A percentile compares a stretch with the other conserved stretches of the same genome.
Evolutionary conservation across 2,888 invertebrate species (phyloP).

Genomic region (Agelastica alni): DNA sequence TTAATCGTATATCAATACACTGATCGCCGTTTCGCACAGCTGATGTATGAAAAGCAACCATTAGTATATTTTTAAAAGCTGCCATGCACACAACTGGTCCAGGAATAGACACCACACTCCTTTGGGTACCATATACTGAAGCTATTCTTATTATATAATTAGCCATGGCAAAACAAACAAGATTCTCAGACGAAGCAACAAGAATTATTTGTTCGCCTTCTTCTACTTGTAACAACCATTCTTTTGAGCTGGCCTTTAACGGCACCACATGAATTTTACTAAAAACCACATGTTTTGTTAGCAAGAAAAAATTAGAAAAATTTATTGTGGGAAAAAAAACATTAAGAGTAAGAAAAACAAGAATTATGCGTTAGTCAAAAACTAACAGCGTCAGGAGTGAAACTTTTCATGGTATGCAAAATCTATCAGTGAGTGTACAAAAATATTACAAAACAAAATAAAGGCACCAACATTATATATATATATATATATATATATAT

Average conservation of each 20-base stretch:
- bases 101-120: slow-evolving; percentile 73
- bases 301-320: background rate
- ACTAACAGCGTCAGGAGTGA: no score
- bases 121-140: slow-evolving; percentile 85
- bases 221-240: slow-evolving; percentile 82
- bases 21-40: slow-evolving; percentile 60
- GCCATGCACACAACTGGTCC: slow-evolving; percentile 74
- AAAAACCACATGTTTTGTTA: no score
- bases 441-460: no score
- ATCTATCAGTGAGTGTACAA: no score
- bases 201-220: slow-evolving; percentile 78
- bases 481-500: no score
- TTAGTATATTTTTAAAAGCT: slow-evolving; percentile 64
- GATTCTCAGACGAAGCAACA: slow-evolving; percentile 68
- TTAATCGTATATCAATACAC: slow-evolving; percentile 60
- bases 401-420: no score
- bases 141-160: slow-evolving; percentile 79
- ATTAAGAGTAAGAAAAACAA: no score
- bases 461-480: no score
- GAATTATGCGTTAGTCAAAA: no score
- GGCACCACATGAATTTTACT: slow-evolving; percentile 78
- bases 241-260: slow-evolving; percentile 75
- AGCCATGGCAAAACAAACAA: slow-evolving; percentile 80
- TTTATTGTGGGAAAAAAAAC: background rate
- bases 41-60: slow-evolving; percentile 70